Percentiles rank a stretch among this genome's conserved stretches.
Evolutionary conservation across 2,888 invertebrate species (phyloP).

Genomic region (Eupithecia tripunctaria): DNA sequence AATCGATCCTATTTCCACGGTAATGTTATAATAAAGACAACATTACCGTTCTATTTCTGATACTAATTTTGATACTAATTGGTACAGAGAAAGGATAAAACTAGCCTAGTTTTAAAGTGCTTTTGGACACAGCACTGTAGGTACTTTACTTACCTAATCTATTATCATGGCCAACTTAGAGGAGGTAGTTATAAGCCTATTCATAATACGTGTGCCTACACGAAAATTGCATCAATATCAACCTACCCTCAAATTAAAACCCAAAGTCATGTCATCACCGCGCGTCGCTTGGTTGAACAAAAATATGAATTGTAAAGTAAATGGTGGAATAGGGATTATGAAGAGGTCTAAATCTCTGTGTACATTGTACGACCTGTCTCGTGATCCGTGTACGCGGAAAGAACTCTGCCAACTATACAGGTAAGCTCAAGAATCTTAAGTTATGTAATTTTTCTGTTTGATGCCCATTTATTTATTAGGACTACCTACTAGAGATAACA

Average conservation of each 20-base stretch:
- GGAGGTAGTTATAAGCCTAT: neutral
- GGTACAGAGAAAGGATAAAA: too few species aligned
- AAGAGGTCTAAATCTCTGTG: slow-evolving; percentile 40
- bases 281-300: slow-evolving; percentile 9
- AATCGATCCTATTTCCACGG: too few species aligned
- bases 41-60: too few species aligned
- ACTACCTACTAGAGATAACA: too few species aligned
- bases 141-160: too few species aligned
- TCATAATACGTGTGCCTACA: neutral
- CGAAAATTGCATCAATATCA: neutral
- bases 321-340: slow-evolving; percentile 4
- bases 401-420: slow-evolving; percentile 4
- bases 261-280: slow-evolving; percentile 1
- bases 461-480: too few species aligned
- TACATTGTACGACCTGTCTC: slow-evolving; percentile 28
- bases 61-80: too few species aligned
- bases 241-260: slow-evolving; percentile 5
- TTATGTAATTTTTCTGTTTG: too few species aligned
- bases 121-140: too few species aligned
- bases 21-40: too few species aligned
- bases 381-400: neutral
- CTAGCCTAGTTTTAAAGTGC: too few species aligned
- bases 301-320: slow-evolving; percentile 20
- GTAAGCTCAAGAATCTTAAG: neutral
- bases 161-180: too few species aligned